A percentile compares a stretch with the other conserved stretches of the same genome.
Conservation (phyloP, 1,140 invertebrate species). For the Bathynomus jamesi region DNA sequence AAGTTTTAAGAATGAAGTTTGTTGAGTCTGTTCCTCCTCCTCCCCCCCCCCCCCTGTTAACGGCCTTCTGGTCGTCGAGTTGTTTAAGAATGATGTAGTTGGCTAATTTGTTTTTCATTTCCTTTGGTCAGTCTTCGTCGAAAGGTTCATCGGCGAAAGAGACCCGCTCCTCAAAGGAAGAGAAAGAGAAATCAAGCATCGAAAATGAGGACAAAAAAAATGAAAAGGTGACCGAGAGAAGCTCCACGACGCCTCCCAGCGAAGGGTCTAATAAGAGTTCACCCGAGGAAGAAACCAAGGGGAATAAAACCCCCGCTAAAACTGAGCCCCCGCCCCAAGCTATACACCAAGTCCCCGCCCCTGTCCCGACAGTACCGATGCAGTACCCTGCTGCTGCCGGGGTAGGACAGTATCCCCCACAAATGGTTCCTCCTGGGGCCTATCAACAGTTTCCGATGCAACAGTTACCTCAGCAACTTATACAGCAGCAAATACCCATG, state of each 20-base stretch:
- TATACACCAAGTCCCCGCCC: no score
- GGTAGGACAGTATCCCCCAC: conserved; percentile 9
- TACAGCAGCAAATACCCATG: conserved; percentile 10
- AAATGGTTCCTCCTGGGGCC: conserved; percentile 18
- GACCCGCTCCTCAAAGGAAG: not conserved
- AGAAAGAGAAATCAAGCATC: not conserved
- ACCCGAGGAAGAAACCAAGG: not conserved
- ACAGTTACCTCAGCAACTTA: conserved; percentile 10
- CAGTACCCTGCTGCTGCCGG: not conserved
- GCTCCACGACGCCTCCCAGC: not conserved
- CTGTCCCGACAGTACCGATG: conserved; percentile 11
- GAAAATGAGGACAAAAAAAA: not conserved
- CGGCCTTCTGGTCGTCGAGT: no score
- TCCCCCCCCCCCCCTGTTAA: no score
- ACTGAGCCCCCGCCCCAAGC: not conserved
- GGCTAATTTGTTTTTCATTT: no score
- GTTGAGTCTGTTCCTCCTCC: no score
- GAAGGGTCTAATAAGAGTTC: not conserved
- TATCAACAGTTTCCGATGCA: conserved; percentile 21
- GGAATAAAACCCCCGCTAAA: not conserved
- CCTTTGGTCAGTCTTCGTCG: no score
- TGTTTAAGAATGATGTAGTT: no score
- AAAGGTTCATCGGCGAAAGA: no score
- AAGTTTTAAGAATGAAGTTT: no score
- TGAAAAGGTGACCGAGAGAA: not conserved